phyloP scores from a whole-genome alignment of 2,797 vertebrate species.

The Peromyscus aztecus region DNA sequence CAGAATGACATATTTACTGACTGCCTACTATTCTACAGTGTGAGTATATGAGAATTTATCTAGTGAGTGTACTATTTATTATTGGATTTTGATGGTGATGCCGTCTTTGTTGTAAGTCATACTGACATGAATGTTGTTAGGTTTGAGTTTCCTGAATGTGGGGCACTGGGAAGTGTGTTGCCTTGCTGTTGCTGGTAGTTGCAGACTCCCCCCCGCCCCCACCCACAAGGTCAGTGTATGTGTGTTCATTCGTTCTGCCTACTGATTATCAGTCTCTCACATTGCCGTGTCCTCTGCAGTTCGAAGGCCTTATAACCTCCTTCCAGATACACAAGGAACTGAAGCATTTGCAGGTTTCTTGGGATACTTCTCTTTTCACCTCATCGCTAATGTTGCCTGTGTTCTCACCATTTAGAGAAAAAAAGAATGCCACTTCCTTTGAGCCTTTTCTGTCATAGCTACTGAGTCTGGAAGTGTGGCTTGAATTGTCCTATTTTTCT shows the following conservation, averaged over 20 bases:
- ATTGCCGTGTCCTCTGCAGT: not conserved
- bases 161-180: not conserved
- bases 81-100: constrained; percentile 39
- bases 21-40: not conserved
- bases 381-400: constrained; percentile 8
- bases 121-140: constrained; percentile 26
- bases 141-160: constrained; percentile 10
- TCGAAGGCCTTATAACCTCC: constrained; percentile 7
- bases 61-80: constrained; percentile 3
- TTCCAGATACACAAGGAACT: constrained; percentile 29
- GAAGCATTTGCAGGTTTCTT: constrained; percentile 57
- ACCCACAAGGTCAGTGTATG: not conserved
- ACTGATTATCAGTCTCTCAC: not conserved
- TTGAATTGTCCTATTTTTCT: constrained; percentile 37
- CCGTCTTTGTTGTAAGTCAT: constrained; percentile 49
- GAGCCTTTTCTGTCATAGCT: constrained; percentile 49
- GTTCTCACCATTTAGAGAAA: constrained; percentile 49
- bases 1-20: not conserved
- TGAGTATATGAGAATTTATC: not conserved
- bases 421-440: constrained; percentile 57
- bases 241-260: not conserved
- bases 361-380: constrained; percentile 11
- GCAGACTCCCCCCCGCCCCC: not conserved
- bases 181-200: not conserved
- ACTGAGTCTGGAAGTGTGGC: constrained; percentile 6